Evolutionary conservation across 35 echinoderm and acorn worm species (phyloP).

Genomic region (Amphiura filiformis): DNA sequence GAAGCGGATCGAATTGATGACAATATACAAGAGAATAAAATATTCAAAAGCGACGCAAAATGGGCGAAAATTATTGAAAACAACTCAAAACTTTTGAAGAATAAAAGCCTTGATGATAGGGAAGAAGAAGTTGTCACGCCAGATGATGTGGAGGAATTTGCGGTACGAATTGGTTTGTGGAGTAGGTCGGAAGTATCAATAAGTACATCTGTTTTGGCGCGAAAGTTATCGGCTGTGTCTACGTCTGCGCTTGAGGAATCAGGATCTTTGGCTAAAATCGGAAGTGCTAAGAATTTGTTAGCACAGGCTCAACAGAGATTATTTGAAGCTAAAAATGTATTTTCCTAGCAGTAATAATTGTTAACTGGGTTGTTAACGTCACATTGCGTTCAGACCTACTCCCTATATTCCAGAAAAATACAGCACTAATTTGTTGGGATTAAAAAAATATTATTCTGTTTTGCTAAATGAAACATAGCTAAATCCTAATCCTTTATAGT

Average conservation of each 20-base stretch:
- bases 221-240: too few relatives aligned
- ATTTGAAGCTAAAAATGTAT: not conserved
- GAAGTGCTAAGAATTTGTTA: not conserved
- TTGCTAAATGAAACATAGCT: too few relatives aligned
- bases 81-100: not conserved
- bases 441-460: too few relatives aligned
- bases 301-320: not conserved
- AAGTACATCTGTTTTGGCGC: too few relatives aligned
- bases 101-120: too few relatives aligned
- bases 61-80: not conserved
- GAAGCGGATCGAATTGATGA: not conserved
- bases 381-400: too few relatives aligned
- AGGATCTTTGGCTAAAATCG: not conserved
- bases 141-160: not conserved
- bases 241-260: not conserved
- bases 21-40: not conserved
- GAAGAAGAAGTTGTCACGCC: not conserved
- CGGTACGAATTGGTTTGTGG: not conserved
- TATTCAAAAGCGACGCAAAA: not conserved
- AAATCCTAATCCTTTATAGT: too few relatives aligned
- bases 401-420: too few relatives aligned
- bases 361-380: too few relatives aligned
- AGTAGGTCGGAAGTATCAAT: not conserved
- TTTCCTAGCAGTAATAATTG: too few relatives aligned
- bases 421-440: too few relatives aligned